Evolutionary conservation across 2,888 invertebrate species (phyloP), one percentile per base, ranked within the genome.

Genomic region (Lasiommata megera): DNA sequence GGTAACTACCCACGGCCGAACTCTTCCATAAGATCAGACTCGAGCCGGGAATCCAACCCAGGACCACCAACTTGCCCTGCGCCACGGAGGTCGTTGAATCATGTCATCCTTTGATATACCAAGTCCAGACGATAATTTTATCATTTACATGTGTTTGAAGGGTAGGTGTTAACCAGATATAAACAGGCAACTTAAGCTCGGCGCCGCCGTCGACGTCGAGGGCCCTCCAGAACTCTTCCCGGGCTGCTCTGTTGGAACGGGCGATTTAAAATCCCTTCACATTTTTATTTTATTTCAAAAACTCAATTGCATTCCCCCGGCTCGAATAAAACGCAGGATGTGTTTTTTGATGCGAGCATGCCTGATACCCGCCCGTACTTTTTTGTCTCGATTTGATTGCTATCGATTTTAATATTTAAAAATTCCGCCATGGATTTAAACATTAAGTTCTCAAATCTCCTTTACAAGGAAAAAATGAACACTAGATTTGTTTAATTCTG

Each of bases 191-290:
- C 75, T 76, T 71, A 73, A 80, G 76, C 74, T 69, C 72, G 70
- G 72, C 78, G 79, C 77, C 78, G 79, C 77, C 76, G 80, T 74
- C 80, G 76, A 72, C 72, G 73, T 77, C 37, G 64, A 87, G 86
- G 60, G 78, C 82, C 62, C 82, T 83, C 66, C 64, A 70, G 72
- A 70, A 65, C 81, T 72, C 86, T 87, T 67, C 67, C 76, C 76
- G 76, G 82, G 83, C 81, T 84, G 87, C 84, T 84, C 83, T 77
- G 77, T 83, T 79, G 73, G 72, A 77, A 77, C 79, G 75, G 74
- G 78, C 75, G 76, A 75, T 79, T 82, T 80, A 74, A 76, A 78
- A 76, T 71, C 65, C 70, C 62, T 67, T 68, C 61, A 69, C 70
- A 77, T 77, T 80, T 77, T 79, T 44, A 79, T 79, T 61, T 72